phyloP scores from a whole-genome alignment of 2,888 invertebrate genomes.

The Meta bourneti region DNA sequence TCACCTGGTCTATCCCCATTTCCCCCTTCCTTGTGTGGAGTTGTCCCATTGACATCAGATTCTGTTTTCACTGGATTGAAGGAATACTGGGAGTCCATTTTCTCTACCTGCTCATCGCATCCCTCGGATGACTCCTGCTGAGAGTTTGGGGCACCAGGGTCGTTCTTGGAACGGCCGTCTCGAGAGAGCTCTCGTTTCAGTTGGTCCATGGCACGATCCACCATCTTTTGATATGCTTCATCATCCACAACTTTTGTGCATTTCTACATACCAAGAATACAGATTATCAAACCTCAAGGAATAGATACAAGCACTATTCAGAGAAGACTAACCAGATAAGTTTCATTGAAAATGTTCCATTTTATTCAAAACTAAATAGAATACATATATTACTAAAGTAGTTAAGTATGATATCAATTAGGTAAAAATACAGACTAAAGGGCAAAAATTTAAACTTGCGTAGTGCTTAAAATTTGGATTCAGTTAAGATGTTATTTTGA shows the following conservation, averaged over 20 bases:
- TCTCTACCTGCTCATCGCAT: conserved; percentile 36
- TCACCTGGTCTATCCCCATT: conserved; percentile 15
- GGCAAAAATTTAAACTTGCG: too few species aligned
- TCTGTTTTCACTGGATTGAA: conserved; percentile 54
- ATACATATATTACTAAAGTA: too few species aligned
- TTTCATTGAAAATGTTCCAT: too few species aligned
- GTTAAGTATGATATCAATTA: too few species aligned
- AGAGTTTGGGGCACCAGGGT: conserved; percentile 38
- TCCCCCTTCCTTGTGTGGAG: conserved; percentile 31
- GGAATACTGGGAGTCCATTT: conserved; percentile 56
- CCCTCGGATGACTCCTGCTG: conserved; percentile 54
- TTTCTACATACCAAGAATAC: conserved; percentile 67
- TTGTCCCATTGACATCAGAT: not conserved
- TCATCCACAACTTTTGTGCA: conserved; percentile 95
- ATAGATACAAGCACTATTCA: too few species aligned
- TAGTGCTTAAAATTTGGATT: too few species aligned
- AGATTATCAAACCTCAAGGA: not conserved
- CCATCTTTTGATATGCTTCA: conserved; percentile 94
- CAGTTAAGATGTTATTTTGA: too few species aligned
- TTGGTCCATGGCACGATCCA: conserved; percentile 84
- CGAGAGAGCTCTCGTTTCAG: conserved; percentile 78
- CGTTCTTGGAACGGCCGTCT: conserved; percentile 68
- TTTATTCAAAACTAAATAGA: too few species aligned
- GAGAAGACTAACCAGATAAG: too few species aligned
- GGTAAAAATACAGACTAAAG: too few species aligned